These are phyloP conservation scores for Buceros bicornis DNA, from an alignment of 2,797 vertebrate genomes.

Conservation along the genomic window DNA sequence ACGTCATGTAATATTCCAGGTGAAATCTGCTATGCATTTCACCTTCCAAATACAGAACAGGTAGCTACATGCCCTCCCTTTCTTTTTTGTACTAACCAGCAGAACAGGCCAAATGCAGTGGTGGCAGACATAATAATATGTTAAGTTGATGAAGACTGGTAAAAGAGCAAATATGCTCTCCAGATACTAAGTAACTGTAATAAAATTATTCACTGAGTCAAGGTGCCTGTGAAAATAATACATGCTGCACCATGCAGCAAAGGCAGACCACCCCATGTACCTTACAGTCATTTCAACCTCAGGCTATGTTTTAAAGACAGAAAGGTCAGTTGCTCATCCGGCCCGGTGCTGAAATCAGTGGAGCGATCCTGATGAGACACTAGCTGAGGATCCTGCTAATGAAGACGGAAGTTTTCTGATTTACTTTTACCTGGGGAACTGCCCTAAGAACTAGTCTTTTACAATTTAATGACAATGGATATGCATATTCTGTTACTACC, in stretches of 20 bases:
- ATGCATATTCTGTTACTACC: background rate
- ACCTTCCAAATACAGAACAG: background rate
- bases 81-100: background rate
- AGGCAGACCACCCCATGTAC: background rate
- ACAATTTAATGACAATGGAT: background rate
- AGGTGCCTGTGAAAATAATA: background rate
- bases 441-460: slow-evolving; percentile 4
- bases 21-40: background rate
- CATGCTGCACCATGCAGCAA: background rate
- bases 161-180: background rate
- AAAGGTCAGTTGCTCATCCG: background rate
- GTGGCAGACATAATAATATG: background rate
- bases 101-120: background rate
- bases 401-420: slow-evolving; percentile 14
- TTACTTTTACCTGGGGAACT: slow-evolving; percentile 17
- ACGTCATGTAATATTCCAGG: background rate
- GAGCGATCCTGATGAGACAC: background rate
- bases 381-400: slow-evolving; percentile 9
- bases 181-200: background rate
- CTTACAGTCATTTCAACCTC: background rate
- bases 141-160: background rate
- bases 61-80: background rate
- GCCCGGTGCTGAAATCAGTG: background rate
- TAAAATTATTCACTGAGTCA: background rate
- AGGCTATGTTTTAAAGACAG: background rate